Conservation (phyloP, 2,797 vertebrate species). For the Enteromius fasciolatus region DNA sequence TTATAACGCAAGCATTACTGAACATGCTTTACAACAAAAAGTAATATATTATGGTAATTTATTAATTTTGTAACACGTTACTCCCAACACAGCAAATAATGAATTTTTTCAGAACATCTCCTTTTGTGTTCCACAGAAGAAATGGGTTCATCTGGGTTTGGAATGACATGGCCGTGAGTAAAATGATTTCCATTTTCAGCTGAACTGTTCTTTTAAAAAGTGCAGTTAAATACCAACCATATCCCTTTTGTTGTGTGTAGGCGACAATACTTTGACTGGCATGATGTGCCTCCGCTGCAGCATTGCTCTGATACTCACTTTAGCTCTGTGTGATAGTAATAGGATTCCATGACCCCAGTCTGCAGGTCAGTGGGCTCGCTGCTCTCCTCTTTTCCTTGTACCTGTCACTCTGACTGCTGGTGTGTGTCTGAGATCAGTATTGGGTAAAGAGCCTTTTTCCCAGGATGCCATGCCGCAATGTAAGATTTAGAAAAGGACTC, state of each 20-base stretch:
- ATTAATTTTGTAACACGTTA: no score
- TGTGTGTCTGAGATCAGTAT: constrained; percentile 42
- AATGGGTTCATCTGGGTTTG: neutral
- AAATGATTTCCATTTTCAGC: neutral
- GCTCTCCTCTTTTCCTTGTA: constrained; percentile 36
- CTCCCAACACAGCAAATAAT: neutral
- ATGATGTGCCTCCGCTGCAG: constrained; percentile 12
- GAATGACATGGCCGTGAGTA: neutral
- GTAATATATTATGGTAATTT: no score
- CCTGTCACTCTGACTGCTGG: constrained; percentile 43
- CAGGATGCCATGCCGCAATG: neutral
- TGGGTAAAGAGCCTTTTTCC: constrained; percentile 26
- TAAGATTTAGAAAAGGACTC: neutral
- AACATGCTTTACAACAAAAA: no score
- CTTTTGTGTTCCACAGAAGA: neutral
- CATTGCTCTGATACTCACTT: constrained; percentile 37
- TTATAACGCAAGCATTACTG: no score
- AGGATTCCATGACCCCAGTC: constrained; percentile 32
- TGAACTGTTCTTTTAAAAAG: constrained; percentile 5
- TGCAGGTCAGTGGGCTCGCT: constrained; percentile 37
- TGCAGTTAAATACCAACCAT: neutral
- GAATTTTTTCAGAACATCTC: neutral
- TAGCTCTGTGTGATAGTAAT: constrained; percentile 46
- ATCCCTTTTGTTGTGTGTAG: constrained; percentile 15
- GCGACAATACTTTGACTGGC: constrained; percentile 6